Percentiles rank a stretch among this genome's conserved stretches.
These are phyloP conservation scores for Henricia sp. DNA, from an alignment of 53 echinoderm and acorn worm species.

Conservation along the genomic window DNA sequence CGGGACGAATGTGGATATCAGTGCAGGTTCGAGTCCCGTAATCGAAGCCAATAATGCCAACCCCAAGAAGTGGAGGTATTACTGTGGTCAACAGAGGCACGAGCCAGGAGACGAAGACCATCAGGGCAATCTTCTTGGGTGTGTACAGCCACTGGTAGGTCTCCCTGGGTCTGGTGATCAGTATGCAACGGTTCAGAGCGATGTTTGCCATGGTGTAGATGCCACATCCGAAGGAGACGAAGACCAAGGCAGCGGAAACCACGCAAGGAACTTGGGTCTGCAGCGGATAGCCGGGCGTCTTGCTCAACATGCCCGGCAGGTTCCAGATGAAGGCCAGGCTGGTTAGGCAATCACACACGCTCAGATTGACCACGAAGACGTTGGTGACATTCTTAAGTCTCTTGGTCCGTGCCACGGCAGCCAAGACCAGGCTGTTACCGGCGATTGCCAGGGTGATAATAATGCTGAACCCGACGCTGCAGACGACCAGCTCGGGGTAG, in stretches of 20 bases:
- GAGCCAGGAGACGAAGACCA: constrained; percentile 27
- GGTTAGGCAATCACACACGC: constrained; percentile 22
- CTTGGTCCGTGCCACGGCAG: constrained; percentile 34
- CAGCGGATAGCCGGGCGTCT: constrained; percentile 29
- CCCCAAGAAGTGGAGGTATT: not conserved
- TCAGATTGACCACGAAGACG: constrained; percentile 37
- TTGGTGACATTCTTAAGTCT: constrained; percentile 33
- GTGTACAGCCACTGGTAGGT: constrained; percentile 44
- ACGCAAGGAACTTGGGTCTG: not conserved
- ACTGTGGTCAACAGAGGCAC: constrained; percentile 21
- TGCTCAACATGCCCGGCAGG: constrained; percentile 43
- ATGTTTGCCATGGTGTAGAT: constrained; percentile 32
- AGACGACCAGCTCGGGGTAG: constrained; percentile 21
- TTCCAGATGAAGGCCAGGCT: constrained; percentile 18
- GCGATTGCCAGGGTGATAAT: not conserved
- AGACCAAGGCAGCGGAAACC: not conserved
- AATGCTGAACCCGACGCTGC: not conserved
- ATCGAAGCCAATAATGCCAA: constrained; percentile 32
- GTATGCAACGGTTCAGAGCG: constrained; percentile 39
- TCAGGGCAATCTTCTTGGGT: constrained; percentile 6
- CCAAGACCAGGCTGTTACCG: constrained; percentile 37
- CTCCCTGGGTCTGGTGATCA: constrained; percentile 14
- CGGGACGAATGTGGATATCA: not conserved
- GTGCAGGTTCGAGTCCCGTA: constrained; percentile 8
- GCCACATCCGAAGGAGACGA: not conserved